phyloP scores from a whole-genome alignment of 2,888 invertebrate genomes.

The Amphipoea lucens region DNA sequence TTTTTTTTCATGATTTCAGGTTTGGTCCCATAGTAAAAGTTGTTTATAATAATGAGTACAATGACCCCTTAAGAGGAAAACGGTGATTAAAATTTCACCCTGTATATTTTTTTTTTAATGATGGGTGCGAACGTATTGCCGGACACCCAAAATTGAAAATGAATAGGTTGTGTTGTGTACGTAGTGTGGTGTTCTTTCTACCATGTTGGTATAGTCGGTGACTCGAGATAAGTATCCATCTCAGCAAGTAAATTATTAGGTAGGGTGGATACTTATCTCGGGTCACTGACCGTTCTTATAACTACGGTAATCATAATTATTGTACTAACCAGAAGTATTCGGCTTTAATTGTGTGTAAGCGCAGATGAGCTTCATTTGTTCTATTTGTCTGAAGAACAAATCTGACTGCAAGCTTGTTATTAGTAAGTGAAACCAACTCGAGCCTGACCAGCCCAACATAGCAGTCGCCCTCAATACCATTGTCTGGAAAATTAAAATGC shows the following conservation, averaged over 20 bases:
- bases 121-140: not conserved
- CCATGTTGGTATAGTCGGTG: not conserved
- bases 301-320: not conserved
- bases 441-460: conserved; percentile 72
- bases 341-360: conserved; percentile 78
- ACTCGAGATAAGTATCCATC: not conserved
- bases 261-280: not conserved
- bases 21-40: too few relatives aligned
- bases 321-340: conserved; percentile 70
- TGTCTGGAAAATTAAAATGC: conserved; percentile 63
- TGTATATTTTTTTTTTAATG: not conserved
- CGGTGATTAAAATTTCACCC: too few relatives aligned
- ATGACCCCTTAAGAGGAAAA: too few relatives aligned
- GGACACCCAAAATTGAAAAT: not conserved
- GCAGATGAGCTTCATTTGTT: conserved; percentile 80
- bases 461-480: conserved; percentile 69
- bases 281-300: not conserved
- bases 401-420: conserved; percentile 67
- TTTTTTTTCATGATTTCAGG: too few relatives aligned
- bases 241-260: not conserved
- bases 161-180: not conserved
- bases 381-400: conserved; percentile 75
- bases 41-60: too few relatives aligned
- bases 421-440: conserved; percentile 72
- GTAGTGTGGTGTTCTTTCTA: not conserved